Evolutionary conservation across 2,888 invertebrate genomes (phyloP).

Genomic region (Hirudinaria manillensis): DNA sequence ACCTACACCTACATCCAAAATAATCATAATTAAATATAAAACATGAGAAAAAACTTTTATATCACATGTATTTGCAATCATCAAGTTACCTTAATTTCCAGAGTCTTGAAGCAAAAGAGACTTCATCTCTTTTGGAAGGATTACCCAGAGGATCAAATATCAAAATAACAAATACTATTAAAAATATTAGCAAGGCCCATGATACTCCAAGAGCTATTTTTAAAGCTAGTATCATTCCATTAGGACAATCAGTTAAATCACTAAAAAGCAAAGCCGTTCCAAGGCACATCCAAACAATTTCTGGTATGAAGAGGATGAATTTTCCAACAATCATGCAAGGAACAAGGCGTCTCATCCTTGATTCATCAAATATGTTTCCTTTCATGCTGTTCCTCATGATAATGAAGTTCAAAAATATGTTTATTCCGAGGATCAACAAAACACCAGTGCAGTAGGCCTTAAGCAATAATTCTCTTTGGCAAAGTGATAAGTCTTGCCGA

Average conservation of each 20-base stretch:
- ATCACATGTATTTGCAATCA: neutral
- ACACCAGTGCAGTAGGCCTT: constrained; percentile 64
- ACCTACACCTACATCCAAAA: constrained; percentile 34
- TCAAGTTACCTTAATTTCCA: constrained; percentile 12
- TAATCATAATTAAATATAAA: neutral
- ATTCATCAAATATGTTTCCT: constrained; percentile 63
- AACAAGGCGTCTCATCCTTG: constrained; percentile 61
- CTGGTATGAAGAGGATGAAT: constrained; percentile 69
- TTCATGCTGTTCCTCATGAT: constrained; percentile 52
- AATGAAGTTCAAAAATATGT: constrained; percentile 51
- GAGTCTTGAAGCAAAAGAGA: neutral
- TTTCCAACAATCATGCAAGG: constrained; percentile 63
- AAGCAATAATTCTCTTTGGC: constrained; percentile 18
- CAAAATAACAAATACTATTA: constrained; percentile 69
- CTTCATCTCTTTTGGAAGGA: constrained; percentile 57
- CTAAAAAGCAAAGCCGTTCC: constrained; percentile 74
- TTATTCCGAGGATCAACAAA: constrained; percentile 47
- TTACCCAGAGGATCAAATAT: constrained; percentile 75
- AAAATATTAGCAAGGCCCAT: constrained; percentile 71
- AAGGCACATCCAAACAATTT: constrained; percentile 71
- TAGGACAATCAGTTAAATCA: constrained; percentile 9
- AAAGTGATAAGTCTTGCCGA: constrained; percentile 18
- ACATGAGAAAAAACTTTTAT: neutral
- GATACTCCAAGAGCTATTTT: constrained; percentile 71
- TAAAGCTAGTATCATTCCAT: constrained; percentile 44